Conservation (phyloP, 2,888 invertebrate species). For the Spisula solida region DNA sequence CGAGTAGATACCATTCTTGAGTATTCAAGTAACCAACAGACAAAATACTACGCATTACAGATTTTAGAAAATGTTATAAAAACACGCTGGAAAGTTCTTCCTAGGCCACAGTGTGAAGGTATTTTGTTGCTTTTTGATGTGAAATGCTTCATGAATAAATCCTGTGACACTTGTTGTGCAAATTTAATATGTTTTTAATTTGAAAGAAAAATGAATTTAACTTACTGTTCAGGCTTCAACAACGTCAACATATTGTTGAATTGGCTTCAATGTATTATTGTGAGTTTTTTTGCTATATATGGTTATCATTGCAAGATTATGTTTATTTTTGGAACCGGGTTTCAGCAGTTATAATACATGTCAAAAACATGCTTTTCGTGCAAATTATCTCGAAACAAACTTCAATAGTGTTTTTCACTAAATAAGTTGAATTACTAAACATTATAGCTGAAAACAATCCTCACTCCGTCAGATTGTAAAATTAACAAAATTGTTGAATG, state of each 20-base stretch:
- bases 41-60: conserved; percentile 99
- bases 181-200: neutral
- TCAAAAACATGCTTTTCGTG: too few relatives aligned
- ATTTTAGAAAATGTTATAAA: conserved; percentile 99
- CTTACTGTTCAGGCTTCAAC: too few relatives aligned
- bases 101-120: conserved; percentile 98
- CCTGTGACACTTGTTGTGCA: neutral
- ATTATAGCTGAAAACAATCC: too few relatives aligned
- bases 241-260: too few relatives aligned
- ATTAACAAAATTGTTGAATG: neutral
- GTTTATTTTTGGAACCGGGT: too few relatives aligned
- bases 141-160: too few relatives aligned
- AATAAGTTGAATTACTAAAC: too few relatives aligned
- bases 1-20: conserved; percentile 99
- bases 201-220: neutral
- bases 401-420: too few relatives aligned
- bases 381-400: too few relatives aligned
- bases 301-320: too few relatives aligned
- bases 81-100: conserved; percentile 99
- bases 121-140: conserved; percentile 5
- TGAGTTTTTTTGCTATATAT: neutral
- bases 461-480: neutral
- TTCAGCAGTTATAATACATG: too few relatives aligned
- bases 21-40: conserved; percentile 98
- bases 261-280: too few relatives aligned